These are phyloP conservation scores for Mycalesis mineus DNA, from an alignment of 2,888 invertebrate genomes.

Conservation along the genomic window DNA sequence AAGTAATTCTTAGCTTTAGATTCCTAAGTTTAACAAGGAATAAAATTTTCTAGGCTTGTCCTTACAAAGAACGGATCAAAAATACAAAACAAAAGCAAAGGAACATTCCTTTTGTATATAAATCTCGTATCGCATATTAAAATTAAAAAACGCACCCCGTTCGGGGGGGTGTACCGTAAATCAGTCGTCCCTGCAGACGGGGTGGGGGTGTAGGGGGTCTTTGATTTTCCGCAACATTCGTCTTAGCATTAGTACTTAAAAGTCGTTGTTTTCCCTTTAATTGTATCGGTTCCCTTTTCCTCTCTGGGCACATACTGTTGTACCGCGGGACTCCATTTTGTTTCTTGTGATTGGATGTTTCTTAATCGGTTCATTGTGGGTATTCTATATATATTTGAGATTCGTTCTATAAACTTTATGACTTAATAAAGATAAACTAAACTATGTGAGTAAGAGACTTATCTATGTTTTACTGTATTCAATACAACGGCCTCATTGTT, in stretches of 20 bases:
- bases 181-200: conserved; percentile 66
- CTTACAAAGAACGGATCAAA: conserved; percentile 1
- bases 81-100: background rate
- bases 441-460: too few relatives aligned
- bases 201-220: conserved; percentile 47
- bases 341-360: conserved; percentile 12
- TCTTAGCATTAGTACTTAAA: conserved; percentile 73
- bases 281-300: conserved; percentile 65
- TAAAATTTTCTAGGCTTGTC: too few relatives aligned
- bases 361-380: conserved; percentile 7
- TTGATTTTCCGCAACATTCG: conserved; percentile 78
- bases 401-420: background rate
- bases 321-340: conserved; percentile 6
- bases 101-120: conserved; percentile 24
- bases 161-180: conserved; percentile 61
- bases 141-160: conserved; percentile 50
- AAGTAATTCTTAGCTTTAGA: too few relatives aligned
- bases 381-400: background rate
- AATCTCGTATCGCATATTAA: conserved; percentile 33
- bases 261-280: conserved; percentile 73
- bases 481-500: too few relatives aligned
- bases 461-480: too few relatives aligned
- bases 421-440: background rate
- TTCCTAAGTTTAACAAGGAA: too few relatives aligned
- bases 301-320: conserved; percentile 29